Evolutionary conservation across 64 coral and sea anemone species (phyloP), one percentile per base, ranked within the genome.

Genomic region (Montipora sp.): DNA sequence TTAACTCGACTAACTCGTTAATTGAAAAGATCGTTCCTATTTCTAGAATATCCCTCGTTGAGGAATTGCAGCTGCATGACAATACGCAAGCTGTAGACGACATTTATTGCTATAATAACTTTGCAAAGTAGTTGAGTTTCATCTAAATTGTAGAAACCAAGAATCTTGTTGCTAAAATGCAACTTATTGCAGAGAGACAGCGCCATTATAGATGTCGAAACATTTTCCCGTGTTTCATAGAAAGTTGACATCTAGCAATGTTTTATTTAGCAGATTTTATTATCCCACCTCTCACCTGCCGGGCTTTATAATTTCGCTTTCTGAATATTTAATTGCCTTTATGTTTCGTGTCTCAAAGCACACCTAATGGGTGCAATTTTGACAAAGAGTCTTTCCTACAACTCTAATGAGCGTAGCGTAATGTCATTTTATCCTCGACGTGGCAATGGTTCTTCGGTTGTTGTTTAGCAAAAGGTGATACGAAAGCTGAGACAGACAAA

Each of bases 401-500:
- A 36, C 36, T 65, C 48, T 70, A 71, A 51, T 85, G 19, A 85
- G 51, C 45, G 6, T 71, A 45, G 12, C 68, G 8, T 23, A 72
- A 78, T 66, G 43, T 47, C 61, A 83, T 48, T 60, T 8, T 71
- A 22, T 46, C 0, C 18, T 51, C 75, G 65, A 47, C 15, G 45
- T 67, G 65, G 43, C 45, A 84, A 73, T 85, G 82, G 82, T 22
- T 16, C 43, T 49, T 71, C 36, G 9, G 16, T 8, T 24, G 45
- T 85, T 85, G 82, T 85, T 85, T 85, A 20, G 46, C 47, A 12
- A 48, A 85, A 23, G 49, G 43, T 11, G 82, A 71, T 83, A 67
- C 60, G 24, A 65, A 67, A 83, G 80, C 66, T 59, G 47, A 85
- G 1, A 46, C 11, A n/a, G 46, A 45, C 46, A 71, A 70, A 85